Evolutionary conservation across 2,888 invertebrate genomes (phyloP).

Genomic region (Blastobasis adustella): DNA sequence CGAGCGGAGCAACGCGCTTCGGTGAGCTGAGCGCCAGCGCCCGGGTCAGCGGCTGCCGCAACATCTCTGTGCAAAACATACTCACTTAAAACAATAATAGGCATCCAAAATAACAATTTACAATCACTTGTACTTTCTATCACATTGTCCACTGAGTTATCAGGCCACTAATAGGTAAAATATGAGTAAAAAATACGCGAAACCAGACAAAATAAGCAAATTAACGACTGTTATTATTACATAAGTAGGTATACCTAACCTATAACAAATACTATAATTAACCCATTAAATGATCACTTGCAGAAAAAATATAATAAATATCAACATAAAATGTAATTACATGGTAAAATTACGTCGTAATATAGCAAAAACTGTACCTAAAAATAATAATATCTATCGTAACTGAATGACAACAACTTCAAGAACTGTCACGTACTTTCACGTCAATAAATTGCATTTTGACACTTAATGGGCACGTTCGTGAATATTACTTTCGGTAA

Average conservation of each 20-base stretch:
- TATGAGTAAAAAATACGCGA: conserved; percentile 3
- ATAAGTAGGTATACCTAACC: conserved; percentile 67
- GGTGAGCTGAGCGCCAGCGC: conserved; percentile 73
- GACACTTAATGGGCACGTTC: too few relatives aligned
- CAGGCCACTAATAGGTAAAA: too few relatives aligned
- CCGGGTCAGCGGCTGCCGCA: conserved; percentile 84
- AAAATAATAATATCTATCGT: conserved; percentile 29
- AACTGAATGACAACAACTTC: conserved; percentile 29
- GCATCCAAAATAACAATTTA: conserved; percentile 16
- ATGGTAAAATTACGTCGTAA: conserved; percentile 23
- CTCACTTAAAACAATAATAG: conserved; percentile 6
- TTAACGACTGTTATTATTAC: conserved; percentile 63
- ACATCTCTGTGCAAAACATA: conserved; percentile 74
- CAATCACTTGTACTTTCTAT: neutral
- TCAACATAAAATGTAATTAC: conserved; percentile 13
- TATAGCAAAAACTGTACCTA: conserved; percentile 39
- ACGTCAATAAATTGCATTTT: too few relatives aligned
- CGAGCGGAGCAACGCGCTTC: conserved; percentile 52
- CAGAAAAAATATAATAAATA: neutral
- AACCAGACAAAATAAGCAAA: conserved; percentile 21
- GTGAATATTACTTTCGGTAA: too few relatives aligned
- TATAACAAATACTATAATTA: conserved; percentile 29
- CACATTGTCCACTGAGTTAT: too few relatives aligned
- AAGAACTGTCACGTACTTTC: conserved; percentile 25
- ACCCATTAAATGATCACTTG: neutral